Percentiles rank a stretch among this genome's conserved stretches.
Evolutionary conservation across 2,113 vertebrate species (phyloP).

Genomic region (Tichodroma muraria): DNA sequence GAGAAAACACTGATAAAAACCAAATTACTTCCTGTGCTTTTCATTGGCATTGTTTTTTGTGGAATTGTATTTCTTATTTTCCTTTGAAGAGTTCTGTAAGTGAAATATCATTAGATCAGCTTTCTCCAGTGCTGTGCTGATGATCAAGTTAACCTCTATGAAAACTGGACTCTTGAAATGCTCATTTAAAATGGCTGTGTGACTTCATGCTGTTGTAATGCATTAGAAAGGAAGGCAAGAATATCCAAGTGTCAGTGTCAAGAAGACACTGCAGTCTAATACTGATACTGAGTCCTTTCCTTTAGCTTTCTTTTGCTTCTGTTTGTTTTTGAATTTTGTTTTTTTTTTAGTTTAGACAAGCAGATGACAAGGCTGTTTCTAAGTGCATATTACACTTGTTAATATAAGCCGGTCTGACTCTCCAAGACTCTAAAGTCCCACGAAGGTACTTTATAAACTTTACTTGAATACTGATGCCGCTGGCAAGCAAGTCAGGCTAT

Average conservation of each 20-base stretch:
- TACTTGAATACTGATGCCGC: constrained; percentile 58
- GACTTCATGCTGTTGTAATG: constrained; percentile 29
- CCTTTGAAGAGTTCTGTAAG: constrained; percentile 11
- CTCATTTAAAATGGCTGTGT: constrained; percentile 30
- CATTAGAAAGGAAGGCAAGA: constrained; percentile 23
- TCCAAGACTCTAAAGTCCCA: background rate
- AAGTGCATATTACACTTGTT: constrained; percentile 16
- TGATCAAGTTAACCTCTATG: constrained; percentile 14
- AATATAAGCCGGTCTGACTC: constrained; percentile 1
- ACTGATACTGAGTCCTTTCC: constrained; percentile 3
- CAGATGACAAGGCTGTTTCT: constrained; percentile 27
- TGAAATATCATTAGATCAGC: background rate
- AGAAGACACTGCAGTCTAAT: background rate
- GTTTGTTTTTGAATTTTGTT: constrained; percentile 12
- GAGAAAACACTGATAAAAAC: background rate
- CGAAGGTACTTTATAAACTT: constrained; percentile 53
- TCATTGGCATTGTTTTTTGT: constrained; percentile 4
- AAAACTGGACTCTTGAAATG: constrained; percentile 32
- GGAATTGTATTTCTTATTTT: constrained; percentile 5
- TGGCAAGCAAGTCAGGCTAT: constrained; percentile 15
- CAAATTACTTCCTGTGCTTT: background rate
- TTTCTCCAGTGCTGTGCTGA: constrained; percentile 45
- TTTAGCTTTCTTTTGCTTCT: constrained; percentile 22
- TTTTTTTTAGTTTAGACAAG: background rate
- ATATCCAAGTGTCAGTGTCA: background rate